Evolutionary conservation across 2,888 invertebrate genomes (phyloP).

Genomic region (Actias luna): DNA sequence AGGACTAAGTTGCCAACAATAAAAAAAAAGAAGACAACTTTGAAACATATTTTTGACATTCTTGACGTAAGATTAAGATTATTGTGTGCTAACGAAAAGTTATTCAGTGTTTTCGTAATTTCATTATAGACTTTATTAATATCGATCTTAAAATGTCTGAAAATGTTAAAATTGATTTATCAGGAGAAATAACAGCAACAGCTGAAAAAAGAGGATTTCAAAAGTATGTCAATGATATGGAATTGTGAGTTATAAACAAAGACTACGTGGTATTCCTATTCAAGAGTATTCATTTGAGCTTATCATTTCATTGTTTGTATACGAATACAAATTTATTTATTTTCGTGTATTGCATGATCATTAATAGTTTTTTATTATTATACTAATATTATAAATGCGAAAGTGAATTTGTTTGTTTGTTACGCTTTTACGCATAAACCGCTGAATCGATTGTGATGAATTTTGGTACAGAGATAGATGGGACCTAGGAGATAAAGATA

Average conservation of each 20-base stretch:
- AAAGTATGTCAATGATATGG: constrained; percentile 79
- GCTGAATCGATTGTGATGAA: too few relatives aligned
- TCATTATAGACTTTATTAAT: neutral
- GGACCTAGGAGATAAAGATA: too few relatives aligned
- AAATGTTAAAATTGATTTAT: constrained; percentile 72
- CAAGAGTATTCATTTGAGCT: constrained; percentile 22
- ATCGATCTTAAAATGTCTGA: constrained; percentile 59
- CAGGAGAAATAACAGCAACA: constrained; percentile 73
- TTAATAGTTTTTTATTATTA: too few relatives aligned
- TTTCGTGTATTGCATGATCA: neutral
- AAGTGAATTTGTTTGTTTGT: too few relatives aligned
- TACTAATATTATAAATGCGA: too few relatives aligned
- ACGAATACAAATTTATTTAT: neutral
- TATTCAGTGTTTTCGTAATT: neutral
- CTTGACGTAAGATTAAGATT: too few relatives aligned
- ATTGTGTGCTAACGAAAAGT: neutral
- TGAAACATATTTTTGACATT: too few relatives aligned
- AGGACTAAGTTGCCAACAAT: too few relatives aligned
- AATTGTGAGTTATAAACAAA: constrained; percentile 69
- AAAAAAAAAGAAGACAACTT: too few relatives aligned
- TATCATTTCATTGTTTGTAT: constrained; percentile 9
- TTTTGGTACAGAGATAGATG: too few relatives aligned
- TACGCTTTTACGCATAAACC: too few relatives aligned
- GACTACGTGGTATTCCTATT: constrained; percentile 52
- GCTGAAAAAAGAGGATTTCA: constrained; percentile 72